Base-by-base conservation (phyloP, 2,888 invertebrate genomes). In the Eudemis profundana region DNA sequence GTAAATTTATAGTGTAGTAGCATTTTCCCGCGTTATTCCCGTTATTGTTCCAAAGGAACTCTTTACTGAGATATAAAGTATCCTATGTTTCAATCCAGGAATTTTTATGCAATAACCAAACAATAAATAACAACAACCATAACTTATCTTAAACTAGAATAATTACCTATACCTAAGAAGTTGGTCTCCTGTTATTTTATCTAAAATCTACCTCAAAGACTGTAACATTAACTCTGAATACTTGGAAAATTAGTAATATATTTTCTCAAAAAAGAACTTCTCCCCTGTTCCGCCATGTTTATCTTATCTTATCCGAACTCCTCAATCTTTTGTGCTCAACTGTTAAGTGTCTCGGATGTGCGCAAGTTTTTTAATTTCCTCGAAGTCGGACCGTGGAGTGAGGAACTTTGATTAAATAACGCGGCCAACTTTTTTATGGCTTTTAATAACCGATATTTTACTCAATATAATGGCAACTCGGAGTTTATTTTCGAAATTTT, bases 351-450 rank as follows among this genome's bases (percentile, higher is more conserved):
- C 51, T 60, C 46, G 46, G 60, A 53, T 47, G 65, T 59, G 60
- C 60, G 46, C 65, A 65, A 65, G 65, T 65, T 65, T 65, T 65
- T 65, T 65, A 65, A 65, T 60, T 65, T 65, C 60, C 65, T 36
- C 46, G 23, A 40, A 47, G 42, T 51, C 60, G 36, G 65, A 60
- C 59, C 60, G 60, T 59, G 51, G 51, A 65, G 50, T 49, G 49
- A 23, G 50, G 50, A 57, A 64, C 53, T 60, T 60, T 65, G 65
- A 65, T 65, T 65, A 65, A 65, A 65, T 65, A 65, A 65, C 65
- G 65, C 46, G 53, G 60, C 29, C 60, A 60, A 65, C 59, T 65
- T 65, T 61, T 64, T 65, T 65, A 65, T 60, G 65, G 40, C 65
- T 60, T 65, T 60, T 65, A 65, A 65, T 65, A 65, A 65, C 60